phyloP scores from a whole-genome alignment of 2,888 invertebrate species.

The Nomada goodeniana region DNA sequence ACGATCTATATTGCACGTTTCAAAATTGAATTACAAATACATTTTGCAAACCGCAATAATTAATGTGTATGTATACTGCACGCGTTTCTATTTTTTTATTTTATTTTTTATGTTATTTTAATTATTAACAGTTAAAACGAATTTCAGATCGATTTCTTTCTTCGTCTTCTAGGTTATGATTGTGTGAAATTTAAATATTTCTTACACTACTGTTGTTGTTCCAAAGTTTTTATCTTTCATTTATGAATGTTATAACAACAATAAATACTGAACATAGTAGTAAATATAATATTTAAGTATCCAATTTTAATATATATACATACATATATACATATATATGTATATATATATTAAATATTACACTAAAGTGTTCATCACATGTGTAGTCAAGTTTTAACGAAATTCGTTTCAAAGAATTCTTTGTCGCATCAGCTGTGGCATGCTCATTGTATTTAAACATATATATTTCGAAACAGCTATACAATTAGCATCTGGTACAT shows the following conservation, averaged over 20 bases:
- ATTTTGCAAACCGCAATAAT: conserved; percentile 3
- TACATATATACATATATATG: background rate
- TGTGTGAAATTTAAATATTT: conserved; percentile 41
- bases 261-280: background rate
- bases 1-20: conserved; percentile 34
- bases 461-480: background rate
- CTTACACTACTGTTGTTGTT: background rate
- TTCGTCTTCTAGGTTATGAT: conserved; percentile 68
- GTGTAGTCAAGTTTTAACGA: conserved; percentile 18
- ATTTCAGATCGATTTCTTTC: conserved; percentile 38
- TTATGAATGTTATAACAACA: background rate
- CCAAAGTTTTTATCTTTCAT: background rate
- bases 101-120: conserved; percentile 11
- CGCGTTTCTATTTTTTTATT: background rate
- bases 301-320: background rate
- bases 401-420: conserved; percentile 5
- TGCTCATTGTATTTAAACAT: background rate
- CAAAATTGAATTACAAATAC: conserved; percentile 39
- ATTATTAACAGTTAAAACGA: background rate
- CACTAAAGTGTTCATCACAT: conserved; percentile 21
- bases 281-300: background rate
- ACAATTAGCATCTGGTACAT: conserved; percentile 1
- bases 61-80: conserved; percentile 6
- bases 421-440: conserved; percentile 24
- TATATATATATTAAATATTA: background rate